Evolutionary conservation across 1,140 invertebrate genomes (phyloP), one percentile per base, ranked within the genome.

Genomic region (Neuroterus valhalla): DNA sequence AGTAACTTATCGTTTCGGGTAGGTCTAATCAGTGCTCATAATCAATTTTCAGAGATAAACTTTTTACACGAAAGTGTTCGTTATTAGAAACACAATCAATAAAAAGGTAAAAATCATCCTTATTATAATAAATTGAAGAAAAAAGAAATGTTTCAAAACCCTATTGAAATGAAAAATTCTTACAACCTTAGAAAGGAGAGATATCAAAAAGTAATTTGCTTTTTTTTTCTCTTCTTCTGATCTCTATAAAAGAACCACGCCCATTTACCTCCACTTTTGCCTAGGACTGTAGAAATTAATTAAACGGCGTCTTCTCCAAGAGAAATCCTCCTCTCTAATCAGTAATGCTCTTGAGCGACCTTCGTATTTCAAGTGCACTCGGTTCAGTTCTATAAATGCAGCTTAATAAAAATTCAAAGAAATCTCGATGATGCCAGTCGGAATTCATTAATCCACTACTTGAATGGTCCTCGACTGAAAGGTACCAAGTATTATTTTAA

Each of bases 201-300:
- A 38, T 38, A 3, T 6, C 1, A 10, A 38, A 38, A 38, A 38
- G 4, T 38, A 38, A 38, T 38, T 38, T 38, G 31, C 4, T 38
- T 38, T 38, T 1, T 38, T 38, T 38, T n/a, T 6, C 46, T n/a
- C 12, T 15, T 6, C 15, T 48, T n/a, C 17, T 48, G n/a, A 46
- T 46, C 1, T 48, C 17, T n/a, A 19, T 17, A 48, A 15, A 15
- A 17, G 17, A 77, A 77, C 85, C 86, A 86, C 85, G 86, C 84
- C 85, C 83, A 72, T 87, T 87, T 78, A 78, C 83, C 85, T 86
- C 69, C 77, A 78, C 62, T 71, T 75, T 50, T 74, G 77, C 78
- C 82, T 10, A 38, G 31, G 81, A 79, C 71, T 76, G 76, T 73
- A 82, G 71, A 84, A 87, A 87, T 86, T 86, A 87, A 87, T 87